phyloP scores from a whole-genome alignment of 1,140 invertebrate species.

The Portunus trituberculatus region DNA sequence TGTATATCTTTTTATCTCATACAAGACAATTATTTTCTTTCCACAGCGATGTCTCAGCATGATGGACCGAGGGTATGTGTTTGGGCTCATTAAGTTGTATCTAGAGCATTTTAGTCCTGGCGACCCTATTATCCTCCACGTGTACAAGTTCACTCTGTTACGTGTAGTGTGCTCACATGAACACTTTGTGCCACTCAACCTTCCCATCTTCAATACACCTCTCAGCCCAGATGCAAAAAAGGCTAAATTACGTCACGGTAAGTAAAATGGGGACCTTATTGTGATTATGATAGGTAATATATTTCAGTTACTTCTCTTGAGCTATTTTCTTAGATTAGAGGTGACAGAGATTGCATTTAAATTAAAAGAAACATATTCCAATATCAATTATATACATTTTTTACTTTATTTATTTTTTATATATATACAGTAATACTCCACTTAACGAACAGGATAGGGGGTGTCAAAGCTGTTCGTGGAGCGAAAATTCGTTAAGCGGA shows the following conservation, averaged over 20 bases:
- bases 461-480: no score
- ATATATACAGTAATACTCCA: no score
- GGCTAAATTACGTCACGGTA: constrained; percentile 79
- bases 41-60: constrained; percentile 92
- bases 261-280: constrained; percentile 51
- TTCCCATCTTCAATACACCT: constrained; percentile 84
- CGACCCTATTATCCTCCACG: constrained; percentile 89
- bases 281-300: background rate
- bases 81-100: constrained; percentile 92
- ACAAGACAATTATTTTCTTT: background rate
- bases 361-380: no score
- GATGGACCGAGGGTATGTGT: constrained; percentile 96
- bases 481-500: no score
- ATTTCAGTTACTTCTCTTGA: no score
- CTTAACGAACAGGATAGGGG: no score
- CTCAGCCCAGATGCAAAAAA: constrained; percentile 77
- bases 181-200: constrained; percentile 93
- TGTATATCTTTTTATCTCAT: no score
- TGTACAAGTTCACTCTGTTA: constrained; percentile 93
- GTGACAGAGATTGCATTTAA: no score
- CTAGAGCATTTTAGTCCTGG: constrained; percentile 91
- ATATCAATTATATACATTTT: no score
- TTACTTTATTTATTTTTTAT: no score
- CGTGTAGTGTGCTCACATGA: constrained; percentile 96
- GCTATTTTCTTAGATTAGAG: no score